These are phyloP conservation scores for Sebastes nivosus DNA, from an alignment of 2,797 vertebrate genomes.

Conservation along the genomic window DNA sequence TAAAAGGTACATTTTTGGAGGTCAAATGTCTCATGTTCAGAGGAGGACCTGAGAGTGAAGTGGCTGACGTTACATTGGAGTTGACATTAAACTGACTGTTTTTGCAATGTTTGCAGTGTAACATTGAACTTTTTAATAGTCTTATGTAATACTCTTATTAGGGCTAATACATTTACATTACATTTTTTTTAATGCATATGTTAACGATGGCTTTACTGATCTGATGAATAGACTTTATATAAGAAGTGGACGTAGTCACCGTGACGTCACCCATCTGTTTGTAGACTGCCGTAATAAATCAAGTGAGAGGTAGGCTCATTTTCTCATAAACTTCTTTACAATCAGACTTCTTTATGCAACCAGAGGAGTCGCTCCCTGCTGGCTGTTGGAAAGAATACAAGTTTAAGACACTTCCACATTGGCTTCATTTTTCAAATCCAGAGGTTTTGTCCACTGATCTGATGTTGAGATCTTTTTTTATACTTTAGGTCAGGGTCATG, in stretches of 20 bases:
- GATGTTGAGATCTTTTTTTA: background rate
- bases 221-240: too few species aligned
- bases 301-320: too few species aligned
- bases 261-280: too few species aligned
- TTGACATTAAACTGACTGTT: background rate
- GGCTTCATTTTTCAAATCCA: too few species aligned
- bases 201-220: background rate
- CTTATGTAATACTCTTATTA: background rate
- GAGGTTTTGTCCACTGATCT: background rate
- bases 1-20: conserved; percentile 4
- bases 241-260: too few species aligned
- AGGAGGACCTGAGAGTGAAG: background rate
- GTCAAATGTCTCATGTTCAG: conserved; percentile 19
- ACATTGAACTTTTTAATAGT: background rate
- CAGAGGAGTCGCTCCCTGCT: too few species aligned
- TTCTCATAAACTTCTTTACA: too few species aligned
- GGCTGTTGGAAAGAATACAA: too few species aligned
- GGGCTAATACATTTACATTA: background rate
- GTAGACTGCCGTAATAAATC: too few species aligned
- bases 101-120: background rate
- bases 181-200: background rate
- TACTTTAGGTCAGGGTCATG: background rate
- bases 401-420: too few species aligned
- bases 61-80: background rate
- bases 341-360: too few species aligned